Percentiles rank a stretch among this genome's conserved stretches.
Evolutionary conservation across 2,797 vertebrate genomes (phyloP).

Genomic region (Pseudotriccus pelzelni): DNA sequence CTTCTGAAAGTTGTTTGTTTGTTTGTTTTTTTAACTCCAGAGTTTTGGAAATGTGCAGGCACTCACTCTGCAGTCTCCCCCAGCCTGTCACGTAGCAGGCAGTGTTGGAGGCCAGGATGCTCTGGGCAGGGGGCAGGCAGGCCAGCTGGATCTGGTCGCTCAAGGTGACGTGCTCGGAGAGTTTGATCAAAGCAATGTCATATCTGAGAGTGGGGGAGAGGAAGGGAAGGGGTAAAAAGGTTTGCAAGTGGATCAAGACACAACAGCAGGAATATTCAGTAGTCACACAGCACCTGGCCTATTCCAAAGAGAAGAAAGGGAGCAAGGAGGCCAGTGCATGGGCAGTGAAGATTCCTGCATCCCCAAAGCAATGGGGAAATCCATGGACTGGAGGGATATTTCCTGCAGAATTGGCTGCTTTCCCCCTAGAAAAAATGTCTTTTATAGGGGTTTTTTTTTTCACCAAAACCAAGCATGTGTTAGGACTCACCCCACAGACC

Average conservation of each 20-base stretch:
- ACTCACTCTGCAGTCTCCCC: constrained; percentile 83
- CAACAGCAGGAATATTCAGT: neutral
- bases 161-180: constrained; percentile 68
- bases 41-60: accelerated
- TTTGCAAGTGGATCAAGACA: neutral
- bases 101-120: constrained; percentile 63
- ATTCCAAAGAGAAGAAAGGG: neutral
- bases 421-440: neutral
- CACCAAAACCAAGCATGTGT: neutral
- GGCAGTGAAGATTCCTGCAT: neutral
- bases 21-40: no score
- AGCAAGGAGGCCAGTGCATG: neutral
- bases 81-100: constrained; percentile 85
- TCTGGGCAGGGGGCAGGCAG: constrained; percentile 77
- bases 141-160: constrained; percentile 74
- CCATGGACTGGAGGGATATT: neutral
- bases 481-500: neutral
- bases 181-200: constrained; percentile 87
- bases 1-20: neutral
- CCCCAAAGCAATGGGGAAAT: neutral
- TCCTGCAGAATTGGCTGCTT: neutral
- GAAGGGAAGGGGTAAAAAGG: neutral
- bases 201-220: constrained; percentile 51
- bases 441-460: neutral
- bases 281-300: neutral